Conservation (phyloP, 1,140 invertebrate genomes). For the Drosophila mayri region DNA sequence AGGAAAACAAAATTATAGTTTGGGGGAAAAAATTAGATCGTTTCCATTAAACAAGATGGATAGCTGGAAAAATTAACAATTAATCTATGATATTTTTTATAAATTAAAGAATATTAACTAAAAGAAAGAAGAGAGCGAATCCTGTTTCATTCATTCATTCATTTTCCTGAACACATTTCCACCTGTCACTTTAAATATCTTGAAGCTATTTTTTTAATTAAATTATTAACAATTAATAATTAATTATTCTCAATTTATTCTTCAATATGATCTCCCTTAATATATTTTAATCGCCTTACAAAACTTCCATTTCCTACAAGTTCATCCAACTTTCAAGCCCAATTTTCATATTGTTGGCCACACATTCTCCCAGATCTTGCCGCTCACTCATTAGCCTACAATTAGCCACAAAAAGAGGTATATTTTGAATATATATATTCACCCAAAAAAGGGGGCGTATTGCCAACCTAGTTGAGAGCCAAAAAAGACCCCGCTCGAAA, state of each 20-base stretch:
- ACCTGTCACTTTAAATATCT: too few relatives aligned
- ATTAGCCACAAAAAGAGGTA: conserved; percentile 18
- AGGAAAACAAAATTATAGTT: conserved; percentile 11
- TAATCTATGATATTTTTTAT: not conserved
- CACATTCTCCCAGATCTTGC: conserved; percentile 9
- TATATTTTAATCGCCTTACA: not conserved
- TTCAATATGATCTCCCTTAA: not conserved
- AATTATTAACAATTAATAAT: too few relatives aligned
- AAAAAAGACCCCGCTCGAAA: conserved; percentile 6
- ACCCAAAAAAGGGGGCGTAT: conserved; percentile 18
- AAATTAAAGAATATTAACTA: not conserved
- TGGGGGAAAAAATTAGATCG: not conserved
- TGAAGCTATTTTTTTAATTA: too few relatives aligned
- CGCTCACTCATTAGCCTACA: conserved; percentile 43
- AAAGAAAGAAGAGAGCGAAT: too few relatives aligned
- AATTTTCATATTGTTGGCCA: not conserved
- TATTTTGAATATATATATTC: not conserved
- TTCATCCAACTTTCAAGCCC: not conserved
- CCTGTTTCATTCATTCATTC: too few relatives aligned
- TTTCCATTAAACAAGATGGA: not conserved
- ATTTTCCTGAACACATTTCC: too few relatives aligned
- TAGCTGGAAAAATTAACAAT: not conserved
- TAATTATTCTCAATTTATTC: too few relatives aligned
- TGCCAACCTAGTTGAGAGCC: conserved; percentile 2
- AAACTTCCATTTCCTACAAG: not conserved